Base-by-base conservation (phyloP, 2,113 vertebrate genomes). In the Fulmarus glacialis region DNA sequence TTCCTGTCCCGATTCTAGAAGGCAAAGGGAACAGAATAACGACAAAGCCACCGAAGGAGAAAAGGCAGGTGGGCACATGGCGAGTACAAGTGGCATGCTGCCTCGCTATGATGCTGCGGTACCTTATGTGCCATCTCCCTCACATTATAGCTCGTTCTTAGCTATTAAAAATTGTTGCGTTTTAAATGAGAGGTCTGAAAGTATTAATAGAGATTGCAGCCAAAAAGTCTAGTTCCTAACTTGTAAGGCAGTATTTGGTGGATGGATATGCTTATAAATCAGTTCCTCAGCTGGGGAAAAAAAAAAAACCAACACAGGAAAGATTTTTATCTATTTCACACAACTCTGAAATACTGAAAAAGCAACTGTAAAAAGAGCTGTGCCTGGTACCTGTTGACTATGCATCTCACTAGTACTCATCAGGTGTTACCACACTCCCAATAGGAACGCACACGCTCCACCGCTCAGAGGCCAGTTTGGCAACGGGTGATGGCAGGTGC, bases 1-100 rank as follows among this genome's bases (percentile, higher is more conserved):
- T 99, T 99, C 97, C 99, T 98, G 97, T 99, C 99, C 96, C 98
- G 99, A 96, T 99, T 99, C 99, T 99, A 62, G 59, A 92, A 70
- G 80, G 83, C 64, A 96, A 43, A 96, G 50, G 58, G 55, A 82
- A 50, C 68, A 91, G 8, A 50, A 18, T 43, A 55, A 68, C 5
- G 3, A 34, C 50, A 67, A 36, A 71, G 38, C 6, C 50, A 43
- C 24, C 32, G 15, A 19, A 16, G 24, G 16, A 30, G 45, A 53
- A 50, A n/a, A 68, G 22, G 43, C 36, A 50, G 45, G 38, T 2
- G 24, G 45, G 72, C 71, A 72, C 8, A 3, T 2, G 20, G 66
- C 0, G 2, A 21, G 71, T 50, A 5, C 56, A 40, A 32, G 52
- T 1, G 7, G 36, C 6, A 16, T 22, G 36, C 7, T 59, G 70